Conservation (phyloP, 1,140 invertebrate species). For the Psix sp. region DNA sequence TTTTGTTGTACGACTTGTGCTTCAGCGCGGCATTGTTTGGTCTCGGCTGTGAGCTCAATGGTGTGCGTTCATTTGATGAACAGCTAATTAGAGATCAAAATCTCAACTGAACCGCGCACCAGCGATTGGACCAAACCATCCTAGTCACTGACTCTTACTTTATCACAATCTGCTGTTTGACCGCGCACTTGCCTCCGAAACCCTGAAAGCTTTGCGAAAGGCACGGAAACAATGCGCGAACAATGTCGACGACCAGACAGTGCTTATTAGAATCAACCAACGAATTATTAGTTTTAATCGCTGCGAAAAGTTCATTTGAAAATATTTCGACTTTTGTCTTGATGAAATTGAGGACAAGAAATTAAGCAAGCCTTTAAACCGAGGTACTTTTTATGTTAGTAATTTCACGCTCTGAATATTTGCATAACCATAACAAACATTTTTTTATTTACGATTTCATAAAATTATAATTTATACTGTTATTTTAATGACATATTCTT, state of each 20-base stretch:
- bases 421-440: too few relatives aligned
- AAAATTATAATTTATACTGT: too few relatives aligned
- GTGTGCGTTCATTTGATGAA: constrained; percentile 69
- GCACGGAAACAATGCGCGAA: constrained; percentile 56
- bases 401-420: too few relatives aligned
- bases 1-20: constrained; percentile 39
- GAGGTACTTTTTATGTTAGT: too few relatives aligned
- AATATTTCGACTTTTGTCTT: constrained; percentile 19
- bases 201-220: constrained; percentile 43
- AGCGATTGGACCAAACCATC: constrained; percentile 44
- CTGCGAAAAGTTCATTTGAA: constrained; percentile 50
- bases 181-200: constrained; percentile 49
- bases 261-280: constrained; percentile 53
- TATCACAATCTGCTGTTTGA: constrained; percentile 42
- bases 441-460: too few relatives aligned
- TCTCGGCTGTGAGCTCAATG: constrained; percentile 51
- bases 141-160: constrained; percentile 21
- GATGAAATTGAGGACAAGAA: too few relatives aligned
- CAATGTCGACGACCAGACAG: constrained; percentile 45
- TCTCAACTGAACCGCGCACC: constrained; percentile 55
- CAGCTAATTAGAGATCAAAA: constrained; percentile 73
- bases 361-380: too few relatives aligned
- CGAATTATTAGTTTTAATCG: constrained; percentile 49
- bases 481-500: too few relatives aligned
- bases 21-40: constrained; percentile 44